phyloP scores from a whole-genome alignment of 2,888 invertebrate genomes.

The Morinoia aosen region DNA sequence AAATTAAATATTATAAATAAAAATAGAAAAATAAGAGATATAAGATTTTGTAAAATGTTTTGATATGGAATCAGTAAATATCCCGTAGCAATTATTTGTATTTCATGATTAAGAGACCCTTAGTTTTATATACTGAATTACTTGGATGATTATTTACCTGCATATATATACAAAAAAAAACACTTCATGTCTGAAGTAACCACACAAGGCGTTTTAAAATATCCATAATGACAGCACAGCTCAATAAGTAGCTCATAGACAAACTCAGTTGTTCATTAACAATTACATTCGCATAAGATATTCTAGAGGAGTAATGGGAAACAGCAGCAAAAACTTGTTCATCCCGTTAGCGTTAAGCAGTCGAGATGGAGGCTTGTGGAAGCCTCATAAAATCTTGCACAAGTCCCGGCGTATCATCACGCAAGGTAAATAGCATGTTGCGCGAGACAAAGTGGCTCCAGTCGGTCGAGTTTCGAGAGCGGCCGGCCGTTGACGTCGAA shows the following conservation, averaged over 20 bases:
- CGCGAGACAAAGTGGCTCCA: not conserved
- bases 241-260: not conserved
- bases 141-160: not conserved
- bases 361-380: not conserved
- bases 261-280: not conserved
- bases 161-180: not conserved
- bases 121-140: too few species aligned
- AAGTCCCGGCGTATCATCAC: not conserved
- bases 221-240: not conserved
- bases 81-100: too few species aligned
- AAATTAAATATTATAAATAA: too few species aligned
- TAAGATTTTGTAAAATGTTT: too few species aligned
- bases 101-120: too few species aligned
- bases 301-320: not conserved
- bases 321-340: constrained; percentile 10
- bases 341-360: not conserved
- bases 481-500: not conserved
- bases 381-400: not conserved
- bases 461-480: not conserved
- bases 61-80: too few species aligned
- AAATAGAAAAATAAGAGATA: too few species aligned
- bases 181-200: not conserved
- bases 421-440: not conserved
- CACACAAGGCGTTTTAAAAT: not conserved
- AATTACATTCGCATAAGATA: not conserved